These are phyloP conservation scores for Cricetomys ansorgei DNA, from an alignment of 2,113 vertebrate species.

Conservation along the genomic window DNA sequence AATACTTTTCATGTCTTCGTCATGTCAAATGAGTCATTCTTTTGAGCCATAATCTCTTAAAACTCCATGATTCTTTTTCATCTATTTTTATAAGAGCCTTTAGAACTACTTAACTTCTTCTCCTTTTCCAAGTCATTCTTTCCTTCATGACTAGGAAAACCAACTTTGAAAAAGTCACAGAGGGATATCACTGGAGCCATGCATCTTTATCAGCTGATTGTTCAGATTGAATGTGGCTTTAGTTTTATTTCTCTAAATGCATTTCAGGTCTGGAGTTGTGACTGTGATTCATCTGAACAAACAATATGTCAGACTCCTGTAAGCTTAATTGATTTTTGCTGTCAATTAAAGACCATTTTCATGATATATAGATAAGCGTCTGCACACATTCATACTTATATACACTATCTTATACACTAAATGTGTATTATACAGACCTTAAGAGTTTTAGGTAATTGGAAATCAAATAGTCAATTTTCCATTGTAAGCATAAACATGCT, in stretches of 20 bases:
- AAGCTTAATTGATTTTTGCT: conserved; percentile 73
- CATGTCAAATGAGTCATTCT: not conserved
- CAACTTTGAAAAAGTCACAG: conserved; percentile 19
- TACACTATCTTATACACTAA: not conserved
- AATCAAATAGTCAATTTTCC: conserved; percentile 47
- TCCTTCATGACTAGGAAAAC: not conserved
- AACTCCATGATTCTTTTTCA: not conserved
- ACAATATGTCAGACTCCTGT: conserved; percentile 49
- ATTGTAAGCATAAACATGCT: not conserved
- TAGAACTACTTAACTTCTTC: not conserved
- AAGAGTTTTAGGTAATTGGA: conserved; percentile 52
- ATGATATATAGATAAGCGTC: not conserved
- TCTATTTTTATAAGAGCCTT: not conserved
- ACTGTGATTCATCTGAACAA: conserved; percentile 74
- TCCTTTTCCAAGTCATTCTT: not conserved
- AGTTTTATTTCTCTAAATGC: conserved; percentile 40
- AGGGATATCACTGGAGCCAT: not conserved
- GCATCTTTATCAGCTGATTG: not conserved
- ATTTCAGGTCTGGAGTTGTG: not conserved
- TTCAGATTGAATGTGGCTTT: conserved; percentile 1
- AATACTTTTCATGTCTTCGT: not conserved
- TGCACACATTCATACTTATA: not conserved
- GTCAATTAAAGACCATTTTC: conserved; percentile 63
- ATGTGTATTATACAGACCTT: not conserved
- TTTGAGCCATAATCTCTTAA: not conserved